Evolutionary conservation across 2,888 invertebrate genomes (phyloP).

Genomic region (Andrena haemorrhoa): DNA sequence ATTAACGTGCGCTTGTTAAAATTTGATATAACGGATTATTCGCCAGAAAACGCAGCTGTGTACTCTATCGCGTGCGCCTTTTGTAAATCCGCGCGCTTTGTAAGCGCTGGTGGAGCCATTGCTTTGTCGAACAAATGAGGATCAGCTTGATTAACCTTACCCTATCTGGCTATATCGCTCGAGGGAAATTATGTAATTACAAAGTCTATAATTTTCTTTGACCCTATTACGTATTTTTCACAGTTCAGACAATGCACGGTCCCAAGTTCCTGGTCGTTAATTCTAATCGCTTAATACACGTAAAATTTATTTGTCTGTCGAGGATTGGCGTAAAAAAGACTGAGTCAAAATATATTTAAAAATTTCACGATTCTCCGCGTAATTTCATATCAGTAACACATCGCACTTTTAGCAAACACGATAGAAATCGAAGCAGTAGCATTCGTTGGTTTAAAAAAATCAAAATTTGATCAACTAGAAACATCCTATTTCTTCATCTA

Average conservation of each 20-base stretch:
- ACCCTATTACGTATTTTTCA: constrained; percentile 11
- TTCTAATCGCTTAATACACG: constrained; percentile 6
- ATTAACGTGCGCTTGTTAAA: constrained; percentile 1
- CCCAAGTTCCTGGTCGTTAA: not conserved
- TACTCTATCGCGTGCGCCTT: not conserved
- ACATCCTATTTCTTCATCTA: too few species aligned
- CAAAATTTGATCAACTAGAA: too few species aligned
- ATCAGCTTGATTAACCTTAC: constrained; percentile 48
- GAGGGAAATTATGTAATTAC: constrained; percentile 31
- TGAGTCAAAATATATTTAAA: too few species aligned
- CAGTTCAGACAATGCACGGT: not conserved
- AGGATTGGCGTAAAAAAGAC: too few species aligned
- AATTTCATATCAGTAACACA: too few species aligned
- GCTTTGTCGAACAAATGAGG: constrained; percentile 30
- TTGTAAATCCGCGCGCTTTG: constrained; percentile 8
- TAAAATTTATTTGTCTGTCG: not conserved
- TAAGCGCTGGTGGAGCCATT: constrained; percentile 1
- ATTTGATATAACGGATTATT: constrained; percentile 12
- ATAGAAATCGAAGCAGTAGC: too few species aligned
- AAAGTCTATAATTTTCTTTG: constrained; percentile 18
- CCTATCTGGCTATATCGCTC: not conserved
- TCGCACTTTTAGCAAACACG: too few species aligned
- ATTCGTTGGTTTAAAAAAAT: too few species aligned
- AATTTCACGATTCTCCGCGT: too few species aligned
- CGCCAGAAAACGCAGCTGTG: not conserved